These are phyloP conservation scores for Esox masquinongy DNA, from an alignment of 2,797 vertebrate genomes.

Conservation along the genomic window DNA sequence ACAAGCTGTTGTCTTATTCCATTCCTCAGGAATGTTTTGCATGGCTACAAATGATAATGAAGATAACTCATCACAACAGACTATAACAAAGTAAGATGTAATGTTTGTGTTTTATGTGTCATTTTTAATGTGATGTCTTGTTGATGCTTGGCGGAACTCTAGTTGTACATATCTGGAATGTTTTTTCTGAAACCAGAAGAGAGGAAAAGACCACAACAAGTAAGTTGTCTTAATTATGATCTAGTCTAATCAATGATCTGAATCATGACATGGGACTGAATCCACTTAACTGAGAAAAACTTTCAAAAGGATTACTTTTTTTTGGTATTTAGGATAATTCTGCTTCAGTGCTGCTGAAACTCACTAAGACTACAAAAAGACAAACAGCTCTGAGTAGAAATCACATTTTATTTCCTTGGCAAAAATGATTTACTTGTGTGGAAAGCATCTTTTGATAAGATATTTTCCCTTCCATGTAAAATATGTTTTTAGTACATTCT, in stretches of 20 bases:
- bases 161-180: too few species aligned
- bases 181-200: too few species aligned
- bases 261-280: conserved; percentile 9
- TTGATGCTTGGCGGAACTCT: too few species aligned
- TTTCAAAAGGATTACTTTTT: conserved; percentile 15
- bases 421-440: neutral
- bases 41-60: too few species aligned
- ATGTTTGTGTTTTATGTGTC: too few species aligned
- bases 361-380: neutral
- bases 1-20: too few species aligned
- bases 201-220: conserved; percentile 25
- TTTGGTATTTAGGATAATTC: neutral
- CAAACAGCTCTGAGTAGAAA: neutral
- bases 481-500: too few species aligned
- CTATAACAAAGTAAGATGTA: too few species aligned
- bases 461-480: neutral
- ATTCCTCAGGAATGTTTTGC: too few species aligned
- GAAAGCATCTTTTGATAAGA: neutral
- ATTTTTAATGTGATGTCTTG: too few species aligned
- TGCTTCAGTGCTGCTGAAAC: neutral
- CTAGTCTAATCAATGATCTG: conserved; percentile 45
- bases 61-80: too few species aligned
- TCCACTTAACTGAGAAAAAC: conserved; percentile 15
- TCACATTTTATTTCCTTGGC: neutral
- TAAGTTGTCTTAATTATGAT: conserved; percentile 32